phyloP scores from a whole-genome alignment of 1,140 invertebrate species.

The Pogonomyrmex barbatus region DNA sequence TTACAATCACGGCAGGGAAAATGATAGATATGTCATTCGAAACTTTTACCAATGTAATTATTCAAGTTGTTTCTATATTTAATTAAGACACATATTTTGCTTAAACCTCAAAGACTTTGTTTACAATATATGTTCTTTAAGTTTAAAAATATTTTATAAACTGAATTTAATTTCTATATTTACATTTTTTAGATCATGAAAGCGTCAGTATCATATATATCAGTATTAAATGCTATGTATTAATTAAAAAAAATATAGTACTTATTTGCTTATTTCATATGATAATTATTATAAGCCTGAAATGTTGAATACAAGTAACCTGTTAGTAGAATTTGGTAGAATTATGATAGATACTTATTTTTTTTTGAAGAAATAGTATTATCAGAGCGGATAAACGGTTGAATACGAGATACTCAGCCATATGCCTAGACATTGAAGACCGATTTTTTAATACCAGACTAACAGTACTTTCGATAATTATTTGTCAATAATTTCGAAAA shows the following conservation, averaged over 20 bases:
- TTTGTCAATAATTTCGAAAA: neutral
- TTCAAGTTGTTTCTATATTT: neutral
- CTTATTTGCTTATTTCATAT: neutral
- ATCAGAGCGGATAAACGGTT: neutral
- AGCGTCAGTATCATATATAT: conserved; percentile 35
- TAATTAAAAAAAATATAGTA: neutral
- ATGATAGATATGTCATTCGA: conserved; percentile 49
- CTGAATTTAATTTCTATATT: neutral
- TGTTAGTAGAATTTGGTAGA: too few relatives aligned
- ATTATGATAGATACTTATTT: too few relatives aligned
- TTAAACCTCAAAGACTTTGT: neutral
- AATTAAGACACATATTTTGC: neutral
- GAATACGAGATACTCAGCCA: neutral
- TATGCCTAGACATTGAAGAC: conserved; percentile 3
- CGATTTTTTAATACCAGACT: conserved; percentile 16
- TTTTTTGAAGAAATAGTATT: too few relatives aligned
- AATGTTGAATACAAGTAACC: too few relatives aligned
- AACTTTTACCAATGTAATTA: conserved; percentile 44
- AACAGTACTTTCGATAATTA: neutral
- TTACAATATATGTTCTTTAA: neutral
- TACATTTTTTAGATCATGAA: conserved; percentile 46
- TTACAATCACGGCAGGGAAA: conserved; percentile 45
- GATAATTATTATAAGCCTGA: neutral
- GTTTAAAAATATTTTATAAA: neutral
- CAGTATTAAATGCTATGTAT: conserved; percentile 47